Base-by-base conservation (phyloP, 2,113 vertebrate species). In the Oreotragus oreotragus region DNA sequence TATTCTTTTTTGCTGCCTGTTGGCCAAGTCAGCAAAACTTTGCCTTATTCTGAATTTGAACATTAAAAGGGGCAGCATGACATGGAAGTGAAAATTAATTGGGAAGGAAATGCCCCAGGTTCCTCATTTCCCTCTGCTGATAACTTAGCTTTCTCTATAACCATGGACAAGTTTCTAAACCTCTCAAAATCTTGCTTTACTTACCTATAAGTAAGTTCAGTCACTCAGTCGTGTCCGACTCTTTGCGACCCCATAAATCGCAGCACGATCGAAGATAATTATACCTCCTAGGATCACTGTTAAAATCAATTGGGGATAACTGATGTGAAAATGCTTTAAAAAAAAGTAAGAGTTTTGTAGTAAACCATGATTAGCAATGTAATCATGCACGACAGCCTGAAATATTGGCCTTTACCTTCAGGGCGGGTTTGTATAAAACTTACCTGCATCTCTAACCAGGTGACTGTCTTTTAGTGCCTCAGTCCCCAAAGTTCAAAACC, bases 161-260 rank as follows among this genome's bases (percentile, higher is more conserved):
- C 66, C n/a, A 36, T n/a, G 76, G 90, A 76, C 81, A 95, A 94
- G 33, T 87, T 93, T 85, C 79, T 87, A 86, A 95, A 27, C 39
- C 85, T 96, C 66, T 94, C 39, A 80, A 95, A 93, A 64, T 45
- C 11, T 73, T 73, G 79, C 49, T 94, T 95, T 97, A 89, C 55
- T 91, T 91, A 96, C 77, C 86, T 96, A 83, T 93, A 97, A 96
- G n/a, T n/a, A n/a, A n/a, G n/a, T n/a, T n/a, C n/a, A n/a, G n/a
- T n/a, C n/a, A n/a, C n/a, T n/a, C n/a, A n/a, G n/a, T n/a, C n/a
- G n/a, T n/a, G n/a, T n/a, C n/a, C n/a, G n/a, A n/a, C n/a, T n/a
- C n/a, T n/a, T n/a, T n/a, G n/a, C n/a, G n/a, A n/a, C n/a, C n/a
- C n/a, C n/a, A n/a, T n/a, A n/a, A n/a, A n/a, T n/a, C n/a, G n/a